phyloP scores from a whole-genome alignment of 1,140 invertebrate genomes.

The Phymastichus coffea region DNA sequence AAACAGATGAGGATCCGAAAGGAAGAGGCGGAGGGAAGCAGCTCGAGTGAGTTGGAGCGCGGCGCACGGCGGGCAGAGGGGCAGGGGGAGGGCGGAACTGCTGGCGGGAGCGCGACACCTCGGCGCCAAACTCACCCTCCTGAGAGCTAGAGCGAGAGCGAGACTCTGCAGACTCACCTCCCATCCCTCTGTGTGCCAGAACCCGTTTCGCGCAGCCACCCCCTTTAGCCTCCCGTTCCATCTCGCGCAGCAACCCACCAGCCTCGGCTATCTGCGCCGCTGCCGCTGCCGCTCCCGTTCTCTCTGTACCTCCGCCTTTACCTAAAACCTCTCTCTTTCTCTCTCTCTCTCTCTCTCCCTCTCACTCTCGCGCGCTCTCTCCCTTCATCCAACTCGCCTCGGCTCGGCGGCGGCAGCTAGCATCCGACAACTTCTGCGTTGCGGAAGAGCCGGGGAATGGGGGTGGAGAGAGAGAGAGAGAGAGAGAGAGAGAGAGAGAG shows the following conservation, averaged over 20 bases:
- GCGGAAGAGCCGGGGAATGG: slow-evolving; percentile 19
- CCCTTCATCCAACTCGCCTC: slow-evolving; percentile 16
- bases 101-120: slow-evolving; percentile 49
- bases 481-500: slow-evolving; percentile 28
- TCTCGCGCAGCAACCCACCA: slow-evolving; percentile 17
- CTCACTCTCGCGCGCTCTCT: slow-evolving; percentile 19
- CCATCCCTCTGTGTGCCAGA: slow-evolving; percentile 24
- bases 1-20: slow-evolving; percentile 27
- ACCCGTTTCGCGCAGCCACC: slow-evolving; percentile 15
- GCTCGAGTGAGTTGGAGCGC: not conserved
- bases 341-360: slow-evolving; percentile 28
- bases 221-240: slow-evolving; percentile 22
- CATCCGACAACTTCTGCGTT: slow-evolving; percentile 44
- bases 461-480: not conserved
- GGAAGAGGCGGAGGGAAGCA: not conserved
- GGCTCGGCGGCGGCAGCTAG: not conserved
- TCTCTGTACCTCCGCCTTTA: slow-evolving; percentile 23
- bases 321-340: slow-evolving; percentile 28
- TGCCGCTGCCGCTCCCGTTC: slow-evolving; percentile 13
- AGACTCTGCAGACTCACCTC: slow-evolving; percentile 55
- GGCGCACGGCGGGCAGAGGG: slow-evolving; percentile 23
- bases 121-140: slow-evolving; percentile 57
- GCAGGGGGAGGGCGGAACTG: slow-evolving; percentile 13
- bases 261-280: slow-evolving; percentile 31
- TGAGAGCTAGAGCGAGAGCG: slow-evolving; percentile 26